Conservation (phyloP, 2,797 vertebrate genomes). For the Onychomys torridus region DNA sequence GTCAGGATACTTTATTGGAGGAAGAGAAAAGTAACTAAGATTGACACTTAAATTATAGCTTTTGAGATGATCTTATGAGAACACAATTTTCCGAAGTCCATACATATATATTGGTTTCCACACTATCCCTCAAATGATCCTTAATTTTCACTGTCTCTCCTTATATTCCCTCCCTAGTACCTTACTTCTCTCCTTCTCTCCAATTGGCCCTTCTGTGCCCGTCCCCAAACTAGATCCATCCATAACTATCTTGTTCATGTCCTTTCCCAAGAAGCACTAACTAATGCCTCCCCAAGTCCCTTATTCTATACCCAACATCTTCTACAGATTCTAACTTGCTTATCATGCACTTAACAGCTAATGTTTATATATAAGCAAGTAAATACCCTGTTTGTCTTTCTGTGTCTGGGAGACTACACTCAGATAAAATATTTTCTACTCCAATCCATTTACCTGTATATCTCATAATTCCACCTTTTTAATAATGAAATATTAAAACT, state of each 20-base stretch:
- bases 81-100: background rate
- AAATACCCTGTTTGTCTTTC: background rate
- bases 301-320: no score
- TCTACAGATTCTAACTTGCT: no score
- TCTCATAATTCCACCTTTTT: background rate
- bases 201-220: background rate
- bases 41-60: background rate
- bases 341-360: no score
- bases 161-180: background rate
- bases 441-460: background rate
- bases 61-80: background rate
- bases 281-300: no score
- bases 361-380: fast-evolving
- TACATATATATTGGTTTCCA: background rate
- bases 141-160: background rate
- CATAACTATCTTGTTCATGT: background rate
- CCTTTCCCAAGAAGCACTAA: background rate
- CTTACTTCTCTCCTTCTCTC: background rate
- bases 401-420: background rate
- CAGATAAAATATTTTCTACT: background rate
- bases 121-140: background rate
- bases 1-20: background rate
- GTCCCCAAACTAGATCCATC: background rate
- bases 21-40: background rate
- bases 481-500: background rate